A percentile compares a stretch with the other conserved stretches of the same genome.
Conservation (phyloP, 2,113 vertebrate species). For the Polypterus bichir region DNA sequence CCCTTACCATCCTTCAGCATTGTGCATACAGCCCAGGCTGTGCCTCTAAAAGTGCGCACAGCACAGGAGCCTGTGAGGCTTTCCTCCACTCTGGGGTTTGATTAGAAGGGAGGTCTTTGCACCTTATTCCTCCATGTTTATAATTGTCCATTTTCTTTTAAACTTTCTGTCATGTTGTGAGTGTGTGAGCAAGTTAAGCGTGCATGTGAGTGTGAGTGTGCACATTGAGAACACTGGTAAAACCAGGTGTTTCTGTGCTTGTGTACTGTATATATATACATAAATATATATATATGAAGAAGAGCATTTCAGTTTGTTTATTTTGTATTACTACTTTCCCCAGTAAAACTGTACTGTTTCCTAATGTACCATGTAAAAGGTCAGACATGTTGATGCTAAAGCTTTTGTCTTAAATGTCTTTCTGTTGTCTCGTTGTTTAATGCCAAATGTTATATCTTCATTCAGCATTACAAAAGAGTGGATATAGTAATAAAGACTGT, state of each 20-base stretch:
- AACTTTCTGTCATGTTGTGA: constrained; percentile 41
- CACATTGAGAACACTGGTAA: constrained; percentile 31
- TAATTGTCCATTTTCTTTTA: constrained; percentile 55
- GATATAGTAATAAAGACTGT: constrained; percentile 82
- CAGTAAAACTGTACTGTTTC: constrained; percentile 67
- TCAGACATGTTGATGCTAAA: constrained; percentile 47
- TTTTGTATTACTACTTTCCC: constrained; percentile 69
- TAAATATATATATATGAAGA: constrained; percentile 5
- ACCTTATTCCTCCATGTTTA: constrained; percentile 65
- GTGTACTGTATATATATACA: constrained; percentile 51
- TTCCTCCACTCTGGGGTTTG: constrained; percentile 27
- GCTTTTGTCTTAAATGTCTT: constrained; percentile 49
- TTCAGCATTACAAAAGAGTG: constrained; percentile 70
- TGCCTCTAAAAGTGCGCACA: not conserved
- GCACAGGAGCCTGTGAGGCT: constrained; percentile 3
- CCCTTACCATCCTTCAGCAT: no score
- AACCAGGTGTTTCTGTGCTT: constrained; percentile 70
- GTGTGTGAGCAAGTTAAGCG: constrained; percentile 31
- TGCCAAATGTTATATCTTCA: constrained; percentile 69
- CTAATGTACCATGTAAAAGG: constrained; percentile 61
- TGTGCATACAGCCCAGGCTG: no score
- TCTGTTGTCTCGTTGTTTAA: constrained; percentile 72
- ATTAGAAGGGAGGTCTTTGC: constrained; percentile 51
- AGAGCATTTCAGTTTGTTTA: constrained; percentile 50
- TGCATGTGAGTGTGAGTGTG: constrained; percentile 12